Base-by-base conservation (phyloP, 2,797 vertebrate genomes). In the Centropyge bicolor region DNA sequence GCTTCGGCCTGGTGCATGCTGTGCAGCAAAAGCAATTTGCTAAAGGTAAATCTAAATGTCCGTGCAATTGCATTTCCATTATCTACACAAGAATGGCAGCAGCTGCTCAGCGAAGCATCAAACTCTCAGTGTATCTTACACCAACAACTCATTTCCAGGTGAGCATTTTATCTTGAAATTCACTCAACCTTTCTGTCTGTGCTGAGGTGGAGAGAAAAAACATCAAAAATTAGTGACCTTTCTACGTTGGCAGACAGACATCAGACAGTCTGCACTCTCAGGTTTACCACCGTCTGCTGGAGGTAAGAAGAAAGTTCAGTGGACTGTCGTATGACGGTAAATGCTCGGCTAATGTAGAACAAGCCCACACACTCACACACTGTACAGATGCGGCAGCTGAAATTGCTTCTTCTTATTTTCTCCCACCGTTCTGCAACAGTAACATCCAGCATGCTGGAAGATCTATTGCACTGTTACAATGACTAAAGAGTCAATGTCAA, bases 401-500 rank as follows among this genome's bases (percentile, higher is more conserved):
- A 70, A 83, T 51, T 56, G 71, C 27, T 31, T 61, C 36, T 40
- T 40, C 22, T 65, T 45, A 45, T 65, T 43, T 45, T 56, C 36
- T 38, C 24, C 56, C 57, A n/a, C 45, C 8, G 5, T 31, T 65
- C 54, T 75, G 49, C 67, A 22, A 20, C 48, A 57, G 46, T 19
- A n/a, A 64, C 51, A 68, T 67, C 49, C 19, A 3, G 38, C 22
- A 13, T 16, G 63, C 59, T 22, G 40, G 31, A 68, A 38, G 31
- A 70, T 77, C 59, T 52, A 66, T 35, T 10, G 56, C 72, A 40
- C 70, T 56, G 46, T 67, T 81, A 67, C 54, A 54, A 7, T 43
- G 59, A 71, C 73, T 74, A 62, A 80, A 78, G 74, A 76, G 76
- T 83, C 72, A 54, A 43, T 38, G 74, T 81, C 78, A 82, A 74